Percentiles rank a stretch among this genome's conserved stretches.
phyloP scores from a whole-genome alignment of 1,140 invertebrate species.

The Danaus melanippus region DNA sequence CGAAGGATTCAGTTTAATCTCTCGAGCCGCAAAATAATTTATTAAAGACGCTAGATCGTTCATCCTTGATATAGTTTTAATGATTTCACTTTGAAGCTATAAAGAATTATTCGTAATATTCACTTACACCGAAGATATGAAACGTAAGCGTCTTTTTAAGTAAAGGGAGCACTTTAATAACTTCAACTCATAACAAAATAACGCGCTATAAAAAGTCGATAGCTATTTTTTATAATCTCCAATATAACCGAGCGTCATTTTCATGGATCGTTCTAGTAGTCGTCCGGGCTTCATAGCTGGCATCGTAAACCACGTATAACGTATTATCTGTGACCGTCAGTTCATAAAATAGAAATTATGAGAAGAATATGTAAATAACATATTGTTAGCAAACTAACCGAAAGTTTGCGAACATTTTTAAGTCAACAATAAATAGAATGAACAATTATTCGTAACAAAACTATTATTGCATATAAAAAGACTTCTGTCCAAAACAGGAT shows the following conservation, averaged over 20 bases:
- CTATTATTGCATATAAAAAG: no score
- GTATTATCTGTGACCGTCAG: slow-evolving; percentile 21
- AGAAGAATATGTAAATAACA: slow-evolving; percentile 33
- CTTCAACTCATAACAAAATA: slow-evolving; percentile 22
- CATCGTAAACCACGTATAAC: slow-evolving; percentile 39
- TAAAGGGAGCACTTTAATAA: slow-evolving; percentile 15
- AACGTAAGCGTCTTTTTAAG: slow-evolving; percentile 10
- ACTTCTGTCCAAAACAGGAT: slow-evolving; percentile 8
- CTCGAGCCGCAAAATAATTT: no score
- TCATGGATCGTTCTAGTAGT: slow-evolving; percentile 30
- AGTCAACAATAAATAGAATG: no score
- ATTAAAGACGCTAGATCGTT: no score
- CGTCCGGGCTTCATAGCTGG: slow-evolving; percentile 16
- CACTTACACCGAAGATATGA: no score
- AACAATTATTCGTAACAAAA: no score
- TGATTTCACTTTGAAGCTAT: no score
- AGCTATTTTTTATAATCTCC: slow-evolving; percentile 26
- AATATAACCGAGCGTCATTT: slow-evolving; percentile 29
- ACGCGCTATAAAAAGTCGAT: slow-evolving; percentile 20
- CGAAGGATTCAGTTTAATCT: no score
- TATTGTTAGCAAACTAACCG: slow-evolving; percentile 13
- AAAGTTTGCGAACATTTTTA: not conserved
- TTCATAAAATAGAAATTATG: slow-evolving; percentile 36
- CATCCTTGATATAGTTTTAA: no score
- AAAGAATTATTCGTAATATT: no score